Percentiles rank a stretch among this genome's conserved stretches.
phyloP scores from a whole-genome alignment of 2,797 vertebrate species.

The Alosa sapidissima region DNA sequence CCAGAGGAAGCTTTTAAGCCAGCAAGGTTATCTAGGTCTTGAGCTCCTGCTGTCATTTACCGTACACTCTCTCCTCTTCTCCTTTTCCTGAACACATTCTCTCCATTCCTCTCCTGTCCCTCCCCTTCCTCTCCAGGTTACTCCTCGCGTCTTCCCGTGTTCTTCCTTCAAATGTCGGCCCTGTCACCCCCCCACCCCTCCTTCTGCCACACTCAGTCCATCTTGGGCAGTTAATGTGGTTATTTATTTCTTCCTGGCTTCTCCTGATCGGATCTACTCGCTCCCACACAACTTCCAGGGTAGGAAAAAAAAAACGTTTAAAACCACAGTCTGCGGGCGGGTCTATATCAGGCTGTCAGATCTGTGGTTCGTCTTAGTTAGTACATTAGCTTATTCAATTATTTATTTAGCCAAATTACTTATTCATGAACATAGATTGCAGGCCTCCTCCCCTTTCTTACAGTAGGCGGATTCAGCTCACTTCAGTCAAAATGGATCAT shows the following conservation, averaged over 20 bases:
- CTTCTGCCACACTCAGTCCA: conserved; percentile 12
- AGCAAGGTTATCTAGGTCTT: conserved; percentile 79
- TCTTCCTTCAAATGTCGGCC: conserved; percentile 6
- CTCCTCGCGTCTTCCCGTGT: neutral
- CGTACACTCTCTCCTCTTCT: conserved; percentile 58
- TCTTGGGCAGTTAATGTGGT: conserved; percentile 18
- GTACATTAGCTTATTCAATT: conserved; percentile 24
- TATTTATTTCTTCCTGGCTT: conserved; percentile 44
- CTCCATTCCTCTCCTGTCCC: conserved; percentile 17
- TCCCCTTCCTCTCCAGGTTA: neutral
- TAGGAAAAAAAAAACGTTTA: neutral
- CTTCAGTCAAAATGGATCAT: conserved; percentile 36
- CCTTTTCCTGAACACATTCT: conserved; percentile 58
- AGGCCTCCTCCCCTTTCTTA: conserved; percentile 30
- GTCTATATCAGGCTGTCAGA: neutral
- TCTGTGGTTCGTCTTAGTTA: conserved; percentile 13
- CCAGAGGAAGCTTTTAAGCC: conserved; percentile 77
- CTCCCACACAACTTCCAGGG: conserved; percentile 11
- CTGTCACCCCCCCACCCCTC: conserved; percentile 14
- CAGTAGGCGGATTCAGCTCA: conserved; percentile 33
- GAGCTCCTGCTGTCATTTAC: conserved; percentile 73
- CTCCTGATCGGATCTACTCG: conserved; percentile 32
- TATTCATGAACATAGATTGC: conserved; percentile 23
- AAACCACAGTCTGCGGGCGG: neutral
- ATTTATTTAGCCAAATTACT: neutral